Evolutionary conservation across 2,888 invertebrate species (phyloP), one percentile per base, ranked within the genome.

Genomic region (Brenthis hecate): DNA sequence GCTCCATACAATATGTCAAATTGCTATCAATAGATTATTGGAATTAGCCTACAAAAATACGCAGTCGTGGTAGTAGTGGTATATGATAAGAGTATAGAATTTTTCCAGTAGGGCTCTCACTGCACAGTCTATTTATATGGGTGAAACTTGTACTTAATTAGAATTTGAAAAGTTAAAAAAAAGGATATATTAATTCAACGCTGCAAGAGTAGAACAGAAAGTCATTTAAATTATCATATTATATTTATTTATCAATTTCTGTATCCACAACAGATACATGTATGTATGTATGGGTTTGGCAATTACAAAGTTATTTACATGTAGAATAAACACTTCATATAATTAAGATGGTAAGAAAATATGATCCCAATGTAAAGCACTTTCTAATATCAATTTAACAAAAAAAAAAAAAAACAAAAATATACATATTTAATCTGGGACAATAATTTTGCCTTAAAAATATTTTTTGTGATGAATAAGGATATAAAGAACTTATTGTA

Each of bases 211-310:
- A 6, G 53, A 66, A 66, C 23, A 32, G 78, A 76, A 74, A 58
- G 62, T 50, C 50, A n/a, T 47, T 69, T 75, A 68, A 73, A 79
- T 84, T 84, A 76, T 68, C 72, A 78, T 84, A 83, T 73, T 72
- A 71, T 82, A 76, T 90, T 91, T 91, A 92, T 92, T 92, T 91
- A 91, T 92, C 85, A 92, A 92, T 92, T 92, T 92, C 92, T 91
- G 92, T 92, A 92, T 89, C 92, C 85, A 91, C 89, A 91, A 91
- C 81, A 86, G 90, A 91, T 87, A 89, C 88, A 85, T 43, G 11
- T 43, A 11, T 80, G 82, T 19, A 19, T 19, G 19, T 19, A 19
- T 75, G 78, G 80, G 78, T 84, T 86, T 85, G 86, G 85, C 85
- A 81, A 85, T 83, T 81, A 80, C 78, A 80, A 61, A 64, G 72